phyloP scores from a whole-genome alignment of 2,113 vertebrate genomes.

The Alaudala cheleensis region DNA sequence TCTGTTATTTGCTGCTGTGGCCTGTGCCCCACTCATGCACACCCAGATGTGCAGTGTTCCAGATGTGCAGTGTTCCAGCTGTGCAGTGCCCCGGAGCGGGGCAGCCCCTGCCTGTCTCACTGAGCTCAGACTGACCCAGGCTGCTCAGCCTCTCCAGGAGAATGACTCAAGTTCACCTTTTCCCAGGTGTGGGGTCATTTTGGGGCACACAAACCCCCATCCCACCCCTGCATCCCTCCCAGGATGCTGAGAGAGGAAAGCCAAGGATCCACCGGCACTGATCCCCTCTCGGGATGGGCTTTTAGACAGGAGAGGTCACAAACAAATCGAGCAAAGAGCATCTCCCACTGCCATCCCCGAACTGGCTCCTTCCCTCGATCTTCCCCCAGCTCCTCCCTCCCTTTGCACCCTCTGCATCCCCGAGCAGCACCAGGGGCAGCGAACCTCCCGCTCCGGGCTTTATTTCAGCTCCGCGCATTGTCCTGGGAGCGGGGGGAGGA shows the following conservation, averaged over 20 bases:
- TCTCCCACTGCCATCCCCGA: background rate
- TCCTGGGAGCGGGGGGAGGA: background rate
- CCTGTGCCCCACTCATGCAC: no score
- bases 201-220: background rate
- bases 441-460: conserved; percentile 28
- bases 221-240: background rate
- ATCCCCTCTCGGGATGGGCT: background rate
- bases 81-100: background rate
- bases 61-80: no score
- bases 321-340: conserved; percentile 31
- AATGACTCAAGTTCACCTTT: background rate
- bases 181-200: background rate
- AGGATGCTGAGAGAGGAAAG: background rate
- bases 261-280: background rate
- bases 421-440: conserved; percentile 41
- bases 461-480: conserved; percentile 55
- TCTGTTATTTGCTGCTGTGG: no score
- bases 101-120: background rate
- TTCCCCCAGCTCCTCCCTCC: background rate
- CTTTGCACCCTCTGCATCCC: conserved; percentile 36
- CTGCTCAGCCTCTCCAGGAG: background rate
- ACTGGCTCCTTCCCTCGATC: background rate
- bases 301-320: background rate
- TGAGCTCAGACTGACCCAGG: background rate
- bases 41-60: no score